These are phyloP conservation scores for Hippoglossus hippoglossus DNA, from an alignment of 2,797 vertebrate genomes.

Conservation along the genomic window DNA sequence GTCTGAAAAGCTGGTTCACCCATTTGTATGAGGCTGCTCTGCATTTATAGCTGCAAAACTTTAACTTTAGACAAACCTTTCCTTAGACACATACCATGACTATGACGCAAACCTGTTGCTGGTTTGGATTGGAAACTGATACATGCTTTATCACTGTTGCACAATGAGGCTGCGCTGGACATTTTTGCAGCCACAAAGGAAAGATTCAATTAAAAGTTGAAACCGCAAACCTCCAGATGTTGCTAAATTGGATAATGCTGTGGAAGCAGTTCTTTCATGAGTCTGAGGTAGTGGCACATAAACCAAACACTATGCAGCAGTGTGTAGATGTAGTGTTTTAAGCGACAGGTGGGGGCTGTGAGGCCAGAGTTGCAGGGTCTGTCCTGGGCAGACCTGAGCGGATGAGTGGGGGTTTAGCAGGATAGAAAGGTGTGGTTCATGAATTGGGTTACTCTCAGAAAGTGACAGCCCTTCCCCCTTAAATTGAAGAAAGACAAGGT, in stretches of 20 bases:
- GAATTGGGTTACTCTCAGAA: conserved; percentile 10
- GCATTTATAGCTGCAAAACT: conserved; percentile 2
- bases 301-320: neutral
- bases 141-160: neutral
- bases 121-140: neutral
- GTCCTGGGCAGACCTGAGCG: too few species aligned
- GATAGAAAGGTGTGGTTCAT: conserved; percentile 29
- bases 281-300: neutral
- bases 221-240: neutral
- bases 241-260: neutral
- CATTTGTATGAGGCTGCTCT: conserved; percentile 8
- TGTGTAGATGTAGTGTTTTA: conserved; percentile 14
- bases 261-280: neutral
- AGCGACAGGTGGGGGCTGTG: conserved; percentile 1
- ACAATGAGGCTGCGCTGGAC: neutral
- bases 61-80: neutral
- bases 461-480: neutral
- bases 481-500: neutral
- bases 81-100: neutral
- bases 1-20: neutral
- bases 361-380: conserved; percentile 1
- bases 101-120: neutral
- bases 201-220: neutral
- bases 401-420: neutral
- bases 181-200: neutral